A percentile compares a stretch with the other conserved stretches of the same genome.
These are phyloP conservation scores for Chaenodraco wilsoni DNA, from an alignment of 2,797 vertebrate species.

Conservation along the genomic window DNA sequence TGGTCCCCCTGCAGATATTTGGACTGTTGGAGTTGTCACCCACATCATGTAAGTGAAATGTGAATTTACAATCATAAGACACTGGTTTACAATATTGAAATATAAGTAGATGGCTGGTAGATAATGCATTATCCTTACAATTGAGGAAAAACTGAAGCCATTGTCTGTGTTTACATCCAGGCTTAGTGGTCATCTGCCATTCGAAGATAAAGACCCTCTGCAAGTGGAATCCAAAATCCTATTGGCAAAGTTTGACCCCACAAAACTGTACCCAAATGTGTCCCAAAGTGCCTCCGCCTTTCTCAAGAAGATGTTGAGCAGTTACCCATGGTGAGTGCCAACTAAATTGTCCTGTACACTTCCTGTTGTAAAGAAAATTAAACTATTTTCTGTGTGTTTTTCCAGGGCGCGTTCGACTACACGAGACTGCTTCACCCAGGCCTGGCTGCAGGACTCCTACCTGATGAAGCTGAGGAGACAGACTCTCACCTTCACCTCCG, in stretches of 20 bases:
- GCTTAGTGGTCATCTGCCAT: slow-evolving; percentile 93
- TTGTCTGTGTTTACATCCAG: slow-evolving; percentile 71
- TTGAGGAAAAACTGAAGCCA: not conserved
- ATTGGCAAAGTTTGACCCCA: slow-evolving; percentile 91
- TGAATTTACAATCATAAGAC: not conserved
- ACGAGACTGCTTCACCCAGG: slow-evolving; percentile 91
- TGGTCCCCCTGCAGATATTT: slow-evolving; percentile 93
- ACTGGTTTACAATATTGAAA: no score
- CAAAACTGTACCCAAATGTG: slow-evolving; percentile 93
- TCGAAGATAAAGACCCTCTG: slow-evolving; percentile 88
- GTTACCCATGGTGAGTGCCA: slow-evolving; percentile 90
- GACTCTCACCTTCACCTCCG: slow-evolving; percentile 95
- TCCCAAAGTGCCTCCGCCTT: slow-evolving; percentile 95
- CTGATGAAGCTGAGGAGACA: slow-evolving; percentile 96
- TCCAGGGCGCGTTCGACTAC: slow-evolving; percentile 91
- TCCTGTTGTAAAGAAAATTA: not conserved
- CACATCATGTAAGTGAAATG: slow-evolving; percentile 90
- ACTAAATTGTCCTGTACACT: not conserved
- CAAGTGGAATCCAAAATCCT: slow-evolving; percentile 91
- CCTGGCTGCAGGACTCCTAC: slow-evolving; percentile 97
- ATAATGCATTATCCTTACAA: no score
- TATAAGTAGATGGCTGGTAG: no score
- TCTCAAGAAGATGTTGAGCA: slow-evolving; percentile 92
- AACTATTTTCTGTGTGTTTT: not conserved
- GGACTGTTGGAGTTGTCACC: slow-evolving; percentile 89